A percentile compares a stretch with the other conserved stretches of the same genome.
Conservation (phyloP, 1,140 invertebrate species). For the Delia radicum region DNA sequence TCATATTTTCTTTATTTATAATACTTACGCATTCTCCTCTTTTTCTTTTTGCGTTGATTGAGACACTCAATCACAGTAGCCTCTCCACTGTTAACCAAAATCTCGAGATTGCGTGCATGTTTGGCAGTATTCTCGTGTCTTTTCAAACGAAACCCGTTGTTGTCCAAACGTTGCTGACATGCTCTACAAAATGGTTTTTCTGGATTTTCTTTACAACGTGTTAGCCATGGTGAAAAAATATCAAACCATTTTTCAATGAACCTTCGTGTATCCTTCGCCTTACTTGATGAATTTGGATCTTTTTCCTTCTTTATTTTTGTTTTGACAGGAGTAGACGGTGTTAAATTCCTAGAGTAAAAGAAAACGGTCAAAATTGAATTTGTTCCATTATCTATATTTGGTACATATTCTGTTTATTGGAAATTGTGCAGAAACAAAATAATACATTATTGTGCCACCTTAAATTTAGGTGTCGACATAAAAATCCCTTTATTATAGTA, state of each 20-base stretch:
- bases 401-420: too few species aligned
- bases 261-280: slow-evolving; percentile 38
- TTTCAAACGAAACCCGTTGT: slow-evolving; percentile 48
- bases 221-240: slow-evolving; percentile 46
- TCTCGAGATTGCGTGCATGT: slow-evolving; percentile 45
- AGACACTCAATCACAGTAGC: slow-evolving; percentile 37
- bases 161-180: slow-evolving; percentile 45
- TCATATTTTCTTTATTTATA: too few species aligned
- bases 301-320: slow-evolving; percentile 27
- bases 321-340: slow-evolving; percentile 34
- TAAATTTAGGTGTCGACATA: too few species aligned
- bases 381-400: too few species aligned
- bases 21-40: slow-evolving; percentile 48
- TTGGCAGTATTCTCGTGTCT: slow-evolving; percentile 48
- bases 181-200: slow-evolving; percentile 49
- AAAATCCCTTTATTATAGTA: too few species aligned
- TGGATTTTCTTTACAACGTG: slow-evolving; percentile 41
- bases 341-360: slow-evolving; percentile 37
- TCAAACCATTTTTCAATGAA: slow-evolving; percentile 51
- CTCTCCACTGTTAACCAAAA: slow-evolving; percentile 40
- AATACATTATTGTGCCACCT: too few species aligned
- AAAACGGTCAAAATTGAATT: too few species aligned
- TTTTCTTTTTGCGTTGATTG: slow-evolving; percentile 42
- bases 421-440: too few species aligned
- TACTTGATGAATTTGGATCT: not conserved